Evolutionary conservation across 2,113 vertebrate genomes (phyloP), one percentile per base, ranked within the genome.

Genomic region (Dipodomys spectabilis): DNA sequence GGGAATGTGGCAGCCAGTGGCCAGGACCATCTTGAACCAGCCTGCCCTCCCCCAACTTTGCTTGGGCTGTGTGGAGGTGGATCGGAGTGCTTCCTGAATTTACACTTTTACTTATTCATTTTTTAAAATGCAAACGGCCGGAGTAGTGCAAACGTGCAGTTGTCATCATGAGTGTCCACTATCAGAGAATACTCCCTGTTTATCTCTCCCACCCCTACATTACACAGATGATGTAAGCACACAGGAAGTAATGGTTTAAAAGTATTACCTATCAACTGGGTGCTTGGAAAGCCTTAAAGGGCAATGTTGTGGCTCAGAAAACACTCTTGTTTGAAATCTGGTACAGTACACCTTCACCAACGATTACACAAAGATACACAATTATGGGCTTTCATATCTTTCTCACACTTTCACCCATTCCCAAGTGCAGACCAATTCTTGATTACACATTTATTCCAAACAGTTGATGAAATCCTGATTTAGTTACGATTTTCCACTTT

Each of bases 1-100:
- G 84, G 57, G 85, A 44, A 49, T 18, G 89, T 81, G 94, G 88
- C 53, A 57, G 53, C 85, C 30, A 82, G 77, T 93, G 88, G 49
- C 16, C 18, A 20, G 60, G 62, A 9, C 69, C 53, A 45, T 57
- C 35, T 20, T 23, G 12, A 44, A 44, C 65, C 68, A 0, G 68
- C 30, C 69, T 57, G 22, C 53, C 74, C 53, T 69, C 45, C 8
- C 62, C 23, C 62, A 64, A 39, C 32, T 8, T 77, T 18, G 32
- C 39, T 45, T 11, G 53, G 15, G 45, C 75, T 65, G 1, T 12
- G 60, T 32, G 3, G 68, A 35, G 27, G 32, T 25, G 16, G 28
- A 53, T 20, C 73, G 27, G 13, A 39, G 25, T 32, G 53, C 65
- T 62, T 71, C 57, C 3, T 57, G 35, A 35, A 23, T 74, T 10